Conservation (phyloP, 2,888 invertebrate species). For the Thumatha senex region DNA sequence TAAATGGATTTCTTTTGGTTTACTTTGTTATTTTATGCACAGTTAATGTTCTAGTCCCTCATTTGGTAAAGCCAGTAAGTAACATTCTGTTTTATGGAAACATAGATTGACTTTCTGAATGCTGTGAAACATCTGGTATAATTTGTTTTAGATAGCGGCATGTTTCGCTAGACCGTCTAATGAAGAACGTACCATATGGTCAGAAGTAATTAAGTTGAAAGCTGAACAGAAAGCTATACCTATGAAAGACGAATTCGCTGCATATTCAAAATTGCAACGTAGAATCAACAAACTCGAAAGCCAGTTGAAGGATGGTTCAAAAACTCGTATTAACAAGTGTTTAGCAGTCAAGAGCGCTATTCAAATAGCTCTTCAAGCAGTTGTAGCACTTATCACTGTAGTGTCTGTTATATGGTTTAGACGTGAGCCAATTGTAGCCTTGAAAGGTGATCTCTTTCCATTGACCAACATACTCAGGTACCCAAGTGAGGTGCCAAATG, state of each 20-base stretch:
- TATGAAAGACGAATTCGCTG: constrained; percentile 84
- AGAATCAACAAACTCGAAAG: constrained; percentile 81
- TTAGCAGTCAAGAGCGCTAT: constrained; percentile 67
- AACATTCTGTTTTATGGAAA: background rate
- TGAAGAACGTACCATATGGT: constrained; percentile 66
- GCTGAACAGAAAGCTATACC: constrained; percentile 74
- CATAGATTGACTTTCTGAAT: background rate
- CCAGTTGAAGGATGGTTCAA: constrained; percentile 67
- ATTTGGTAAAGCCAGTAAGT: constrained; percentile 80
- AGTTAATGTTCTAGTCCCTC: constrained; percentile 69
- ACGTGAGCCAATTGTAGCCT: constrained; percentile 66
- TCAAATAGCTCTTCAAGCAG: constrained; percentile 59
- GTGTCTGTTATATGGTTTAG: constrained; percentile 72
- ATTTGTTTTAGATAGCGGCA: constrained; percentile 71
- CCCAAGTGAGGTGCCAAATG: constrained; percentile 69
- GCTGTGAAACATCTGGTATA: background rate
- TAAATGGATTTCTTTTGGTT: constrained; percentile 71
- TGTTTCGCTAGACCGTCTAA: constrained; percentile 73
- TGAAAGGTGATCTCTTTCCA: constrained; percentile 69
- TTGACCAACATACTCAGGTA: constrained; percentile 66
- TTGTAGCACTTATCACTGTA: constrained; percentile 58
- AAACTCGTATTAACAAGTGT: constrained; percentile 62
- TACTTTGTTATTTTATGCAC: constrained; percentile 75
- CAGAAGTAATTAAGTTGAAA: constrained; percentile 68
- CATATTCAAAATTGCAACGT: constrained; percentile 83